phyloP scores from a whole-genome alignment of 2,797 vertebrate species.

The Sebastes trivittatus region DNA sequence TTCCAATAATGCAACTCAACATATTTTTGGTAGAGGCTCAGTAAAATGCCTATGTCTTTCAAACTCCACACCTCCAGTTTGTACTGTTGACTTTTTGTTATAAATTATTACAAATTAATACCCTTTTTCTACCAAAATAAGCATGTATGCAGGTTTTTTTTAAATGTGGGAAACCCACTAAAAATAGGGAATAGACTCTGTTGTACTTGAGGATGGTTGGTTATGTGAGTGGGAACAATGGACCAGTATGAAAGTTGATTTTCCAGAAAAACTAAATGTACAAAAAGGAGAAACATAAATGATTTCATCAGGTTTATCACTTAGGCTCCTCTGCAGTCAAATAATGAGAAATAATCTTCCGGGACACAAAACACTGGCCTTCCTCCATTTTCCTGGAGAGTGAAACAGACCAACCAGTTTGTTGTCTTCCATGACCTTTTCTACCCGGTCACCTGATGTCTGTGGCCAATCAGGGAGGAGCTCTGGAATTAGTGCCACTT shows the following conservation, averaged over 20 bases:
- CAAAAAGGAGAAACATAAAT: not conserved
- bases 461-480: not conserved
- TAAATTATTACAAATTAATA: not conserved
- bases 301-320: not conserved
- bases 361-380: no score
- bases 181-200: not conserved
- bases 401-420: not conserved
- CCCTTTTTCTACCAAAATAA: not conserved
- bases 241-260: not conserved
- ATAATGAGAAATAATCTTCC: not conserved
- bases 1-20: not conserved
- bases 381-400: not conserved
- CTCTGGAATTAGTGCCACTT: not conserved
- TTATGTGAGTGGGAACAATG: not conserved
- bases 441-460: not conserved
- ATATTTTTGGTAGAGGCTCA: no score
- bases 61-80: not conserved
- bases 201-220: not conserved
- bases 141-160: not conserved
- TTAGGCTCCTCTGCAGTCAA: not conserved
- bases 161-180: no score
- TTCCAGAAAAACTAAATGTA: not conserved
- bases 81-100: not conserved
- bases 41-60: no score
- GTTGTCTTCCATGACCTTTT: not conserved